Evolutionary conservation across 2,113 vertebrate species (phyloP).

Genomic region (Gallinago undulata): DNA sequence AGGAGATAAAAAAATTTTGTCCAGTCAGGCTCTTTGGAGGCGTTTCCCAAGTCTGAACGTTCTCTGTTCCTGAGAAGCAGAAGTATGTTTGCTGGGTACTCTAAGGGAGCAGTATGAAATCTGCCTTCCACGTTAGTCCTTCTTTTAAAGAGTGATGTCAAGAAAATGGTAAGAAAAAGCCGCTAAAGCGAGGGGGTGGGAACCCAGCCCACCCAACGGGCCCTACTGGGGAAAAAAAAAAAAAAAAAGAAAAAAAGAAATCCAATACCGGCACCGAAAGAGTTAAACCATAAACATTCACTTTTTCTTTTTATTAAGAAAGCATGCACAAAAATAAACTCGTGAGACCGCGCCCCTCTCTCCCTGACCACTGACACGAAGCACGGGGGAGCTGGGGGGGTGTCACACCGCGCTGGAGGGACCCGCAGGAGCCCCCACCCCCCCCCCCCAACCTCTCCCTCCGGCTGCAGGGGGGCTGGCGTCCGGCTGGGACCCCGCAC

Average conservation of each 20-base stretch:
- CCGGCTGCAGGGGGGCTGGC: neutral
- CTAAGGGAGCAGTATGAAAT: neutral
- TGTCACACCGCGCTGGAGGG: neutral
- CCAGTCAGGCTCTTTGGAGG: neutral
- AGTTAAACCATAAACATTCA: conserved; percentile 75
- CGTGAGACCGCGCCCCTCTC: conserved; percentile 72
- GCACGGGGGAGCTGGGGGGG: neutral
- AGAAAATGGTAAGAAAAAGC: neutral
- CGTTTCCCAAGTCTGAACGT: neutral
- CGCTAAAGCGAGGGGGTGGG: no score
- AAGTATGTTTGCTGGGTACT: neutral
- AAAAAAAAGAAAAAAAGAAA: neutral
- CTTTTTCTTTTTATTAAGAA: conserved; percentile 83
- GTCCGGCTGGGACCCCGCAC: neutral
- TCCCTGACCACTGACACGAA: conserved; percentile 59
- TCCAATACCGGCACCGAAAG: conserved; percentile 26
- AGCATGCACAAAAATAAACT: conserved; percentile 84
- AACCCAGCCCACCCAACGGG: neutral
- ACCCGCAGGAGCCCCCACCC: neutral
- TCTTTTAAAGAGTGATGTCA: neutral
- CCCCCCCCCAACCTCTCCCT: no score
- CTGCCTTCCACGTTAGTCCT: neutral
- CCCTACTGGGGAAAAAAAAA: neutral
- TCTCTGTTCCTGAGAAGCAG: neutral
- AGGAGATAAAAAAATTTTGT: neutral